Evolutionary conservation across 64 coral and sea anemone genomes (phyloP).

Genomic region (Porites australiensis): DNA sequence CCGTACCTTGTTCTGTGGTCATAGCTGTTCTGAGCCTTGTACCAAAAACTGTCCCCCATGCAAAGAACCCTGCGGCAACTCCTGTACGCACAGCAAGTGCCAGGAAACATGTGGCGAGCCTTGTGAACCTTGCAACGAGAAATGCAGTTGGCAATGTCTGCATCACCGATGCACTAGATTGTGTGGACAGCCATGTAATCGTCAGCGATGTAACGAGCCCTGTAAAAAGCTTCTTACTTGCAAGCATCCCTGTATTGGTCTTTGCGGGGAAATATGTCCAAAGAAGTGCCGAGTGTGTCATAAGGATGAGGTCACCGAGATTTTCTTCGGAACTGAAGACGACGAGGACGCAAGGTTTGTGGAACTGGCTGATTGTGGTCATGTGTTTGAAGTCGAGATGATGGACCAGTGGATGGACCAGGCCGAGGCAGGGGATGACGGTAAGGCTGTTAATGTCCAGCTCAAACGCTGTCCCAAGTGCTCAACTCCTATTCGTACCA

Average conservation of each 20-base stretch:
- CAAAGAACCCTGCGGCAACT: conserved; percentile 45
- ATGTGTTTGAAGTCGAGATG: conserved; percentile 69
- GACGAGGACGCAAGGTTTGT: conserved; percentile 73
- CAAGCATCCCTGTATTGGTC: conserved; percentile 71
- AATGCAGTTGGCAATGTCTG: conserved; percentile 49
- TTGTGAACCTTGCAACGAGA: conserved; percentile 57
- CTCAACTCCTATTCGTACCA: conserved; percentile 58
- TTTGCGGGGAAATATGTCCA: conserved; percentile 83
- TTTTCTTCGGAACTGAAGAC: conserved; percentile 83
- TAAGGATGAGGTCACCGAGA: conserved; percentile 67
- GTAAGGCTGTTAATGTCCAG: conserved; percentile 48
- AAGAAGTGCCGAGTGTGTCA: conserved; percentile 80
- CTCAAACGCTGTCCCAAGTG: conserved; percentile 83
- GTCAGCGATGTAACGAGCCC: conserved; percentile 53
- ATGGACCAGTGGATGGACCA: conserved; percentile 86
- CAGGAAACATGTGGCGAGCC: conserved; percentile 62
- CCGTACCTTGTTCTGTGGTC: conserved; percentile 70
- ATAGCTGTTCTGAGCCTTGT: conserved; percentile 54
- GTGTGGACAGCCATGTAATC: conserved; percentile 63
- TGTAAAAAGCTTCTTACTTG: conserved; percentile 53
- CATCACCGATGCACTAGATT: conserved; percentile 58
- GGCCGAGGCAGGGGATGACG: conserved; percentile 22
- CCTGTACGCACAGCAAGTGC: conserved; percentile 70
- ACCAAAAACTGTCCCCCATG: conserved; percentile 84
- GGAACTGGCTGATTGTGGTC: conserved; percentile 74